Conservation (phyloP, 2,888 invertebrate genomes). For the Myopa testacea region DNA sequence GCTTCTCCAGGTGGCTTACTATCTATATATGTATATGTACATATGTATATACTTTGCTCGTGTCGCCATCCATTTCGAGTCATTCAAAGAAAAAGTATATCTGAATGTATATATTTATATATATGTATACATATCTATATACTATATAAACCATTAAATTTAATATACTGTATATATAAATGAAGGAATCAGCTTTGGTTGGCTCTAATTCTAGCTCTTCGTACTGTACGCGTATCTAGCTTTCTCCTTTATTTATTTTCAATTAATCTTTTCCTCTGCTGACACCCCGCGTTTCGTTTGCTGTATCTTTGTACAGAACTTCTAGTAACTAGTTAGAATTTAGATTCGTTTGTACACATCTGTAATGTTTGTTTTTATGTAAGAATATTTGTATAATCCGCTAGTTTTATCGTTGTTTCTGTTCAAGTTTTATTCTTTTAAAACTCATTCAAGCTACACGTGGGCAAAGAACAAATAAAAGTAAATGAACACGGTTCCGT, state of each 20-base stretch:
- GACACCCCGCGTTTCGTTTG: background rate
- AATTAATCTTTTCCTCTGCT: constrained; percentile 10
- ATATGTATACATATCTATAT: too few species aligned
- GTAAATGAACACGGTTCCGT: too few species aligned
- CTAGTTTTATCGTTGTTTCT: too few species aligned
- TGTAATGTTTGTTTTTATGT: too few species aligned
- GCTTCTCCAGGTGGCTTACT: constrained; percentile 8
- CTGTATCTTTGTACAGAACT: background rate
- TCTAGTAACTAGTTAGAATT: too few species aligned
- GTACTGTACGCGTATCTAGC: background rate
- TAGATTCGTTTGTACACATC: too few species aligned
- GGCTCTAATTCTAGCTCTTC: background rate
- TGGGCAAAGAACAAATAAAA: background rate
- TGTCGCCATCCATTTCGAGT: too few species aligned
- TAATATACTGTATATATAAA: background rate
- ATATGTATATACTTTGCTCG: background rate
- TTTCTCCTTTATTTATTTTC: constrained; percentile 14
- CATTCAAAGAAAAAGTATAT: too few species aligned
- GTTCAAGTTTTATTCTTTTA: constrained; percentile 9
- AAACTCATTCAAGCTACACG: constrained; percentile 10
- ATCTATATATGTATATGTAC: background rate
- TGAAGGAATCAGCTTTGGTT: background rate
- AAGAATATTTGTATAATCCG: too few species aligned
- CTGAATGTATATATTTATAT: too few species aligned
- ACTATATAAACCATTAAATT: too few species aligned